Percentiles rank a stretch among this genome's conserved stretches.
These are phyloP conservation scores for Varanus komodoensis DNA, from an alignment of 2,113 vertebrate species.

Conservation along the genomic window DNA sequence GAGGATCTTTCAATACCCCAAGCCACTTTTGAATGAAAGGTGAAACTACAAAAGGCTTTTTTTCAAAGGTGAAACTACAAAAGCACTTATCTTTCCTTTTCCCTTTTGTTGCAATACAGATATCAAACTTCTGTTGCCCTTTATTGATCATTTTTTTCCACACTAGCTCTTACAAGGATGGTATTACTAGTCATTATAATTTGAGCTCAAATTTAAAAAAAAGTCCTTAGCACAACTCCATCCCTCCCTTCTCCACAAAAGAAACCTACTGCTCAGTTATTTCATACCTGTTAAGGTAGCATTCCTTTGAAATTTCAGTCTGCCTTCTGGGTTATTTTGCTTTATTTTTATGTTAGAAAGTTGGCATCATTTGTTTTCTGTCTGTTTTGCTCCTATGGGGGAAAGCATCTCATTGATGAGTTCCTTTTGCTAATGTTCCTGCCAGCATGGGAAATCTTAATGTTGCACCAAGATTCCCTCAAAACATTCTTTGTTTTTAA, in stretches of 20 bases:
- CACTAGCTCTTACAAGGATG: slow-evolving; percentile 31
- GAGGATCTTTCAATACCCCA: slow-evolving; percentile 52
- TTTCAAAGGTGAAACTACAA: slow-evolving; percentile 61
- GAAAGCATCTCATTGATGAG: slow-evolving; percentile 42
- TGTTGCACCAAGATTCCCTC: slow-evolving; percentile 35
- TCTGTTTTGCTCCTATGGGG: slow-evolving; percentile 26
- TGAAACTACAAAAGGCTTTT: slow-evolving; percentile 38
- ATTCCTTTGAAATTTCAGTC: slow-evolving; percentile 27
- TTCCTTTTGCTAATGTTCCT: slow-evolving; percentile 44
- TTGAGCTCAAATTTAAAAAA: slow-evolving; percentile 36
- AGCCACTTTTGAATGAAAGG: slow-evolving; percentile 49
- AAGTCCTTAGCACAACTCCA: not conserved
- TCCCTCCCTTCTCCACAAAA: not conserved
- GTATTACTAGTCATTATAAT: slow-evolving; percentile 51
- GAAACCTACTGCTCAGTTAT: slow-evolving; percentile 20
- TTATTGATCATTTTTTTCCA: slow-evolving; percentile 46
- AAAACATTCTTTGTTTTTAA: slow-evolving; percentile 19
- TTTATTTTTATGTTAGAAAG: slow-evolving; percentile 56
- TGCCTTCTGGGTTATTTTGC: slow-evolving; percentile 41
- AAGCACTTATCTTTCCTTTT: slow-evolving; percentile 33
- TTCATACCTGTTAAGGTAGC: slow-evolving; percentile 27
- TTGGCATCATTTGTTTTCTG: slow-evolving; percentile 56
- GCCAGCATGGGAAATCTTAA: slow-evolving; percentile 48
- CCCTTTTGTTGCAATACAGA: slow-evolving; percentile 47
- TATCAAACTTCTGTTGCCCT: slow-evolving; percentile 52